Percentiles rank a stretch among this genome's conserved stretches.
Conservation (phyloP, 2,888 invertebrate species). For the Thyatira batis region DNA sequence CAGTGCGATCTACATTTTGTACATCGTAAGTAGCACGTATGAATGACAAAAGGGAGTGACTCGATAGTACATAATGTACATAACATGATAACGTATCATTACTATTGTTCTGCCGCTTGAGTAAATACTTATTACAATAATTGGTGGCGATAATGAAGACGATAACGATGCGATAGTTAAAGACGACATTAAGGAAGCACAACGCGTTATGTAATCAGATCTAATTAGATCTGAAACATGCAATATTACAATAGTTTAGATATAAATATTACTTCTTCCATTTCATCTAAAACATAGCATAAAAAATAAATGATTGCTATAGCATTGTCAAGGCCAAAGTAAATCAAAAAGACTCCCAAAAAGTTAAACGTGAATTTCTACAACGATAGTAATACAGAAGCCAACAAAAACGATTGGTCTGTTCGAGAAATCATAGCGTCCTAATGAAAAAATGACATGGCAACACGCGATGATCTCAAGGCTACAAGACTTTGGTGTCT, state of each 20-base stretch:
- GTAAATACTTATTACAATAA: background rate
- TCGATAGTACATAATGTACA: background rate
- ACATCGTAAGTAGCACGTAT: slow-evolving; percentile 16
- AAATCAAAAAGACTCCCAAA: too few relatives aligned
- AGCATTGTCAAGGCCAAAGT: too few relatives aligned
- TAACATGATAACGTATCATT: background rate
- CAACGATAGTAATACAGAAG: slow-evolving; percentile 15
- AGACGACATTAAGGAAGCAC: background rate
- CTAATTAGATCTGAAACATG: background rate
- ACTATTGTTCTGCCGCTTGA: background rate
- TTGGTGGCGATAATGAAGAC: background rate
- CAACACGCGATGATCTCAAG: slow-evolving; percentile 50
- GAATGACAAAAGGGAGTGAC: slow-evolving; percentile 1
- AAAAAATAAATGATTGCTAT: too few relatives aligned
- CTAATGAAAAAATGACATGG: slow-evolving; percentile 35
- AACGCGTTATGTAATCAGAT: background rate
- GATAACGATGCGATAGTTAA: background rate
- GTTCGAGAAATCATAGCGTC: slow-evolving; percentile 24
- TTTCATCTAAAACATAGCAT: background rate
- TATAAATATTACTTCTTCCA: background rate
- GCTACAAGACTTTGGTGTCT: slow-evolving; percentile 32
- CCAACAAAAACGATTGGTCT: slow-evolving; percentile 12
- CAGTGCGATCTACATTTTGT: slow-evolving; percentile 16
- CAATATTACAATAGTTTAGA: background rate
- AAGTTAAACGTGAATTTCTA: background rate